Conservation (phyloP, 2,888 invertebrate species). For the Cryptocephalus moraei region DNA sequence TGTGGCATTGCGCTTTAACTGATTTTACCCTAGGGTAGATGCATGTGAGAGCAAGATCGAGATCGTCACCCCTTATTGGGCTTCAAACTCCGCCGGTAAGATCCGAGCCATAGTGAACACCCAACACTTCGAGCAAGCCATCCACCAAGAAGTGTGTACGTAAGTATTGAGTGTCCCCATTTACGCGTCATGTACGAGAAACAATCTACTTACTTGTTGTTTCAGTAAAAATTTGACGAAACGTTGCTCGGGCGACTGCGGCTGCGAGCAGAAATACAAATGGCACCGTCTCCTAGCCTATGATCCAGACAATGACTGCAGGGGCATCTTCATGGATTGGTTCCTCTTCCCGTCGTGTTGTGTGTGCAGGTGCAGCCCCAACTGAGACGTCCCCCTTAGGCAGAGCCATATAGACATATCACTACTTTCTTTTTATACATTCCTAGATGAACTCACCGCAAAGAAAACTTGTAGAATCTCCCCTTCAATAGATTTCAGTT, state of each 20-base stretch:
- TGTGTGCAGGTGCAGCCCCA: slow-evolving; percentile 59
- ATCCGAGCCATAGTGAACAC: slow-evolving; percentile 87
- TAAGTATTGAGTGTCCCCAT: slow-evolving; percentile 41
- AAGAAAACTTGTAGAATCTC: no score
- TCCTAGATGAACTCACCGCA: no score
- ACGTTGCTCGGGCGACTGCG: slow-evolving; percentile 78
- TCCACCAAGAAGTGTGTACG: slow-evolving; percentile 92
- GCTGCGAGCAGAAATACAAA: slow-evolving; percentile 84
- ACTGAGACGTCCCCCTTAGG: background rate
- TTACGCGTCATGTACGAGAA: background rate
- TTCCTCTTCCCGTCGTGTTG: slow-evolving; percentile 90
- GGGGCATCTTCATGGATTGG: slow-evolving; percentile 92
- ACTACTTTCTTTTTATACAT: no score
- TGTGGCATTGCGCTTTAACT: no score
- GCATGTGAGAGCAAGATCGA: slow-evolving; percentile 87
- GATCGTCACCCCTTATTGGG: slow-evolving; percentile 91
- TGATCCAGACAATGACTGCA: slow-evolving; percentile 86
- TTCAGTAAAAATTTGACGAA: slow-evolving; percentile 68
- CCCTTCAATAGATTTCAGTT: no score
- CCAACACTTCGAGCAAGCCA: slow-evolving; percentile 89
- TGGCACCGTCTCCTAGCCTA: slow-evolving; percentile 81
- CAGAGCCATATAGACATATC: background rate
- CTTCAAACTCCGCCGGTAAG: slow-evolving; percentile 84
- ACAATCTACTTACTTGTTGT: slow-evolving; percentile 14
- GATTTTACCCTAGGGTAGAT: slow-evolving; percentile 51